Conservation (phyloP, 2,797 vertebrate genomes). For the Acridotheres tristis region DNA sequence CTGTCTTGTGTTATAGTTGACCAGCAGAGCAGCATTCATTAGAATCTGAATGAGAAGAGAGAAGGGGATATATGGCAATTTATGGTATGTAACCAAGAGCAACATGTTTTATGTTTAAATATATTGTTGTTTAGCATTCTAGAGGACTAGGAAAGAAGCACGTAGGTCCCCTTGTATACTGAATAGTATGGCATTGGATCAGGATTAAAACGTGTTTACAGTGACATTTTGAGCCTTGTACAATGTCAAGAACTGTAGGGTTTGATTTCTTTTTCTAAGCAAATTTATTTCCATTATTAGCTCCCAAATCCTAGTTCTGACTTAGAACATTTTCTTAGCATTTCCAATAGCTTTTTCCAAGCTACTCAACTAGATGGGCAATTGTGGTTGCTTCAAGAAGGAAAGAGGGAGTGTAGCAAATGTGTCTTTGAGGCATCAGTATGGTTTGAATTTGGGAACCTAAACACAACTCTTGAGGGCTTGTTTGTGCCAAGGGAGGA, state of each 20-base stretch:
- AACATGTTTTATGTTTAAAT: background rate
- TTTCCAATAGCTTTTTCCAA: background rate
- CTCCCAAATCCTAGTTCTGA: background rate
- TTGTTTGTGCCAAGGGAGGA: background rate
- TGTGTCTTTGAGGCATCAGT: background rate
- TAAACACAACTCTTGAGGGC: background rate
- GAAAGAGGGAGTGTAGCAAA: background rate
- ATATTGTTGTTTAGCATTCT: background rate
- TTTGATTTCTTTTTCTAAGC: background rate
- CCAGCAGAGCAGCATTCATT: constrained; percentile 34
- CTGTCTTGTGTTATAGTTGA: constrained; percentile 4
- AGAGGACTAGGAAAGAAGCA: background rate
- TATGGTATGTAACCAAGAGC: background rate
- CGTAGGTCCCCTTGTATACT: background rate
- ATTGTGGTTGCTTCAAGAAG: background rate
- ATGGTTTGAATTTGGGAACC: background rate
- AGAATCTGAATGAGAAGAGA: constrained; percentile 47
- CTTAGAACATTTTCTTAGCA: background rate
- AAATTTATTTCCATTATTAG: background rate
- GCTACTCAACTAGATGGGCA: background rate
- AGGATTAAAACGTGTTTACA: background rate
- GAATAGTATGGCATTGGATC: background rate
- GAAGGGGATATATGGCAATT: background rate
- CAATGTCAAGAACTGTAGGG: background rate
- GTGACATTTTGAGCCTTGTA: background rate